Evolutionary conservation across 2,888 invertebrate genomes (phyloP), one percentile per base, ranked within the genome.

Genomic region (Cheilosia variabilis): DNA sequence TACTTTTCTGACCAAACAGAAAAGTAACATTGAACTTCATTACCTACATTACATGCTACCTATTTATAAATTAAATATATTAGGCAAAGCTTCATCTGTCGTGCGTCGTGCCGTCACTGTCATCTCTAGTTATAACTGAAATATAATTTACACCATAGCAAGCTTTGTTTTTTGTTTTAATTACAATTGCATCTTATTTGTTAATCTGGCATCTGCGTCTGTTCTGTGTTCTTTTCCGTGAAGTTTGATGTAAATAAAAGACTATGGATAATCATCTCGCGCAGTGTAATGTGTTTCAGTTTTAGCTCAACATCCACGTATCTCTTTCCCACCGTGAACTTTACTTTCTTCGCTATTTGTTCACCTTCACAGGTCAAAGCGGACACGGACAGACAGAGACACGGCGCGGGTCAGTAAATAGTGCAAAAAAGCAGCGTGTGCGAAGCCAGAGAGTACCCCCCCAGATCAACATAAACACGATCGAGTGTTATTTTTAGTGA

Each of bases 331-430:
- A n/a, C n/a, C n/a, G 24, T 22, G 43, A 72, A 62, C 27, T 52
- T 37, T 10, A 31, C 55, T 63, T 73, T 63, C 45, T 34, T 37
- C 63, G 13, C 2, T 34, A 37, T 65, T 55, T 13, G 4, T 13
- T 37, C 55, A 37, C 55, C n/a, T n/a, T n/a, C n/a, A n/a, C n/a
- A n/a, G 63, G 63, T 53, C 55, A 73, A 63, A 15, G 10, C 55
- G 55, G 53, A 24, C 47, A 52, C 60, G 60, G 60, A n/a, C n/a
- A 22, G 37, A 58, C 19, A 41, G 41, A 9, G 41, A 9, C 6
- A 53, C 5, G 6, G 27, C 7, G 27, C 31, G 9, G 9, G 31
- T 31, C 31, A 7, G 24, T 37, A 13, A 13, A 65, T 34, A 63
- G 55, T 73, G 63, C 45, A 73, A 24, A 73, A 24, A 24, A 24